These are phyloP conservation scores for Eubucco bourcierii DNA, from an alignment of 2,113 vertebrate genomes.

Conservation along the genomic window DNA sequence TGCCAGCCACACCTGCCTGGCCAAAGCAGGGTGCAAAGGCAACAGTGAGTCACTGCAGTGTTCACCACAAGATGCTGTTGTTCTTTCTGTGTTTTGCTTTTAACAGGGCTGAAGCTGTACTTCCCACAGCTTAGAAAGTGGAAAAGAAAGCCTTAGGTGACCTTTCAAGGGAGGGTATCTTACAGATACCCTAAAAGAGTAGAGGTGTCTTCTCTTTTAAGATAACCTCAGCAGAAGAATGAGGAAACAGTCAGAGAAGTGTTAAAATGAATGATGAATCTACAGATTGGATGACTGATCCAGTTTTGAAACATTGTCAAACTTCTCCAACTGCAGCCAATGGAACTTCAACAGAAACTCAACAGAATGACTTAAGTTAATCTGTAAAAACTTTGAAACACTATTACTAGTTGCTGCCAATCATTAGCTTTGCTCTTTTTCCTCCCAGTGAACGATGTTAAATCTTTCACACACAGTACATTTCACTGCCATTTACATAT, in stretches of 20 bases:
- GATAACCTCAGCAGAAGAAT: conserved; percentile 4
- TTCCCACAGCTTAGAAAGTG: conserved; percentile 17
- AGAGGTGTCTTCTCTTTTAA: conserved; percentile 19
- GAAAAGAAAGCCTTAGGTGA: background rate
- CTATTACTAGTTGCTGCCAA: background rate
- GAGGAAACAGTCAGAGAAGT: background rate
- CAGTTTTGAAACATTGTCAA: background rate
- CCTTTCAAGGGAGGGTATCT: background rate
- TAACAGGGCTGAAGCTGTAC: background rate
- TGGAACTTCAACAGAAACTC: background rate
- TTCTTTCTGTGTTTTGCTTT: background rate
- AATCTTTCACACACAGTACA: background rate
- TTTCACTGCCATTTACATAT: background rate
- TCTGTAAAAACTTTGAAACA: background rate
- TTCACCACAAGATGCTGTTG: background rate
- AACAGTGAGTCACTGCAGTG: background rate
- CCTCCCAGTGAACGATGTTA: background rate
- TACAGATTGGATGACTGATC: background rate
- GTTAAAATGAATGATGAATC: background rate
- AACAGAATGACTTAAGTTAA: background rate
- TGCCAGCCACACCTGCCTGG: background rate
- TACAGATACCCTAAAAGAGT: too few relatives aligned
- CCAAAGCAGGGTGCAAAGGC: background rate
- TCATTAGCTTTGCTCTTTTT: background rate
- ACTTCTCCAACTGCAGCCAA: background rate